Evolutionary conservation across 2,797 vertebrate species (phyloP).

Genomic region (Pangasius djambal): DNA sequence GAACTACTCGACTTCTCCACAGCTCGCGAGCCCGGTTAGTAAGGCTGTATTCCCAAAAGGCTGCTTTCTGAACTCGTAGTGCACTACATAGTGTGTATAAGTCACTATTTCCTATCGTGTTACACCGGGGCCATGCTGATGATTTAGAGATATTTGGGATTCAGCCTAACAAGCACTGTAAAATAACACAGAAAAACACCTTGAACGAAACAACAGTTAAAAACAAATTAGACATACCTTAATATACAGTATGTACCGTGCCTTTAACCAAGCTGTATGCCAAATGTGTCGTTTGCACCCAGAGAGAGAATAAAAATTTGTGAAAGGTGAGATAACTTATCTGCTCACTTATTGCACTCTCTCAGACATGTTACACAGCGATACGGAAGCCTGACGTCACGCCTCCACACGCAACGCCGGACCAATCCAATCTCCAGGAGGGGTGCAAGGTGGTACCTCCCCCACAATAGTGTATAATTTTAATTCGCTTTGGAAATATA

Average conservation of each 20-base stretch:
- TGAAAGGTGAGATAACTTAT: neutral
- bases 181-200: neutral
- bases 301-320: neutral
- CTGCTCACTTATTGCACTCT: neutral
- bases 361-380: neutral
- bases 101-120: too few relatives aligned
- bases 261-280: neutral
- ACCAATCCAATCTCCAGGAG: constrained; percentile 49
- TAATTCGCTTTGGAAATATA: neutral
- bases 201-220: neutral
- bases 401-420: constrained; percentile 51
- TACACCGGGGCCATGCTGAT: neutral
- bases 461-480: too few relatives aligned
- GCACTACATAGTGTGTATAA: neutral
- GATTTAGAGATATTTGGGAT: neutral
- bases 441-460: neutral
- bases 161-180: neutral
- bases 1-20: neutral
- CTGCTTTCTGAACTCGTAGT: neutral
- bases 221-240: neutral
- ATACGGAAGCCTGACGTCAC: constrained; percentile 51
- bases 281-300: neutral
- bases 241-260: neutral
- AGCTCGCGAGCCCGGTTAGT: neutral
- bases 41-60: neutral